These are phyloP conservation scores for Zoanthus sansibaricus DNA, from an alignment of 92 coral and sea anemone genomes.

Conservation along the genomic window DNA sequence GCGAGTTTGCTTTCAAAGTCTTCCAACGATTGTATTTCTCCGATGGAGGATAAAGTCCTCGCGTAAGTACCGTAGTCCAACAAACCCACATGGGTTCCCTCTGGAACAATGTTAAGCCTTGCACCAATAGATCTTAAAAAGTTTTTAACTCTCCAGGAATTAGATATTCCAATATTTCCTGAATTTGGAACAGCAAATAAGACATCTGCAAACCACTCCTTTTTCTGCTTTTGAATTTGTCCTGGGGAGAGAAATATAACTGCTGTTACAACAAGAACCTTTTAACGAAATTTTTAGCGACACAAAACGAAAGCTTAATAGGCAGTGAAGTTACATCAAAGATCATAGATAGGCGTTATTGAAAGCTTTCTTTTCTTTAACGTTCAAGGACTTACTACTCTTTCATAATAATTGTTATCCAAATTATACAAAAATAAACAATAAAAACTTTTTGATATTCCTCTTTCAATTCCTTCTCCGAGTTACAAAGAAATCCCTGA, in stretches of 20 bases:
- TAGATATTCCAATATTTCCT: constrained; percentile 26
- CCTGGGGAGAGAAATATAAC: background rate
- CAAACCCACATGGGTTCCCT: constrained; percentile 20
- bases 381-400: too few relatives aligned
- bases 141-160: constrained; percentile 38
- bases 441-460: too few relatives aligned
- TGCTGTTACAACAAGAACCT: background rate
- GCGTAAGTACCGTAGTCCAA: constrained; percentile 36
- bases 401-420: too few relatives aligned
- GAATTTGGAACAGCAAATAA: constrained; percentile 25
- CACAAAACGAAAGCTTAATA: too few relatives aligned
- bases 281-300: background rate
- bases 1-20: constrained; percentile 28
- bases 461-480: too few relatives aligned
- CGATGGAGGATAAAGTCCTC: constrained; percentile 3
- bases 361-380: too few relatives aligned
- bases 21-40: constrained; percentile 11
- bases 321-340: too few relatives aligned
- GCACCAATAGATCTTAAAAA: constrained; percentile 28
- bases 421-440: too few relatives aligned
- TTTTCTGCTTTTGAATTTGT: constrained; percentile 21
- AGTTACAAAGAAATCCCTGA: too few relatives aligned
- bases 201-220: constrained; percentile 30
- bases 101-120: constrained; percentile 23
- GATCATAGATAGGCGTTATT: too few relatives aligned